Conservation (phyloP, 2,797 vertebrate species). For the Enteromius fasciolatus region DNA sequence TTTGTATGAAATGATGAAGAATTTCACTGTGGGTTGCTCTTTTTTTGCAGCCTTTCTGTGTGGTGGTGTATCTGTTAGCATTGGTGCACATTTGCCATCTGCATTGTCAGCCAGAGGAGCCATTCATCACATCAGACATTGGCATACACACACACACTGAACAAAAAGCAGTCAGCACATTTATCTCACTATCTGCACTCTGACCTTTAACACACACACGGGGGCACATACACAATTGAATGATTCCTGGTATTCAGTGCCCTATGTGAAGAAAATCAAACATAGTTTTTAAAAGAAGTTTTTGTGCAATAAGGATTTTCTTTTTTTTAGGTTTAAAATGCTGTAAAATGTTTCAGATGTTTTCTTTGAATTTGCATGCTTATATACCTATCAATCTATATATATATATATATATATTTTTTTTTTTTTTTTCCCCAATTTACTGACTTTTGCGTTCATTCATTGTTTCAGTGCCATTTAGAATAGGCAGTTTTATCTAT, state of each 20-base stretch:
- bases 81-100: conserved; percentile 1
- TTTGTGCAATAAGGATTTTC: background rate
- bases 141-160: background rate
- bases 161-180: background rate
- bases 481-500: background rate
- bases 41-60: background rate
- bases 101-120: background rate
- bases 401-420: background rate
- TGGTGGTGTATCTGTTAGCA: background rate
- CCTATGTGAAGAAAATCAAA: background rate
- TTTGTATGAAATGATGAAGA: background rate
- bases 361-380: background rate
- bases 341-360: background rate
- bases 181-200: background rate
- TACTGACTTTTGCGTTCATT: background rate
- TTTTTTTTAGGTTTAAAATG: background rate
- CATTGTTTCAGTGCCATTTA: background rate
- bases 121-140: background rate
- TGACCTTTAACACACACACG: background rate
- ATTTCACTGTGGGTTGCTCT: background rate
- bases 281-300: background rate
- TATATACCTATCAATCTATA: no score
- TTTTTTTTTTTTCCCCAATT: background rate
- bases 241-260: background rate
- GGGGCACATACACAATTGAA: background rate